Evolutionary conservation across 2,113 vertebrate species (phyloP), one percentile per base, ranked within the genome.

Genomic region (Pelmatolapia mariae): DNA sequence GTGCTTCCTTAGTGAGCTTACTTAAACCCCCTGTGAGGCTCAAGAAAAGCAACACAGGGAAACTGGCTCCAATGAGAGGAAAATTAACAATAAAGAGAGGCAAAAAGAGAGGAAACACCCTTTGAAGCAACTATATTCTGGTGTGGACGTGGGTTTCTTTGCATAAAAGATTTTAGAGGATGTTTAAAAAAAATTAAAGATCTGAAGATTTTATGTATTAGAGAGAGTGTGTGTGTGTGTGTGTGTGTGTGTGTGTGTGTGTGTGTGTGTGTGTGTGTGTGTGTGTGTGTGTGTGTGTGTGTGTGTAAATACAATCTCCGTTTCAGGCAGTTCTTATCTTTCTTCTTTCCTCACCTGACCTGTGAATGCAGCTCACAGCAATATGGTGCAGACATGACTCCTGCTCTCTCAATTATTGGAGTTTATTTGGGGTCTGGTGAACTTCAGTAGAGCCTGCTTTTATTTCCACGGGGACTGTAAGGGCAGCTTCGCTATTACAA

Each of bases 1-100:
- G 84, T 68, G 78, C 78, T 89, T 86, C 88, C 61, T 86, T 89
- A 56, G 90, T 86, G 79, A 91, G 87, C 83, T 85, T 87, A 76
- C 85, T 89, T 80, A 89, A 93, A 73, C 85, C 93, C 80, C 91
- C 82, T 83, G 89, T 87, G 92, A 90, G 87, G 81, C 43, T 93
- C 82, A 85, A 88, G 45, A 89, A 86, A 89, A 91, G 88, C 83
- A 92, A 84, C 68, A 80, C 80, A 24, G 31, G 68, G 78, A 93
- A 91, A 85, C 47, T 92, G 90, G 85, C 80, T 87, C 85, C 80
- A 86, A 87, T 89, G 87, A 91, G 86, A 82, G 66, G 68, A 87
- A 92, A 89, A 91, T 85, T 66, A 90, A 92, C 19, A 59, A 91
- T 88, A 83, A 88, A 87, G 53, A 84, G 7, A 84, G 50, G 57